Conservation (phyloP, 2,113 vertebrate species). For the Spea multiplicata region DNA sequence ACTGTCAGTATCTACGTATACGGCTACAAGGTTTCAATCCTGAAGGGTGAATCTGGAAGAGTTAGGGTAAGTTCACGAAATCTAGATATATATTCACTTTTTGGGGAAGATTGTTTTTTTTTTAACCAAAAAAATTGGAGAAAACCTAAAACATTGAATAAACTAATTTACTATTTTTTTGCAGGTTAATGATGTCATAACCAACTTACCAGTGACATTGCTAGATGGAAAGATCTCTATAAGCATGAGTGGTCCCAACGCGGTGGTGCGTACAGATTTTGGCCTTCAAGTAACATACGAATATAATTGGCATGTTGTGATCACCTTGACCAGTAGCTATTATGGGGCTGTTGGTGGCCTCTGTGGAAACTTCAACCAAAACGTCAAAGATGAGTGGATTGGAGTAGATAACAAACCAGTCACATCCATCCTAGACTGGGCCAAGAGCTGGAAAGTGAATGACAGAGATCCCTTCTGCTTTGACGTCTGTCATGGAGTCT, state of each 20-base stretch:
- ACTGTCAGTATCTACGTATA: slow-evolving; percentile 62
- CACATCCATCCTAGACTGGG: slow-evolving; percentile 58
- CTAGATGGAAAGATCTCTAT: slow-evolving; percentile 49
- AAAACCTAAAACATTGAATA: no score
- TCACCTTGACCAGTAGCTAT: slow-evolving; percentile 70
- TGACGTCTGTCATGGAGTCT: slow-evolving; percentile 63
- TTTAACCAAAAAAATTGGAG: no score
- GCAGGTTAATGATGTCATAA: slow-evolving; percentile 52
- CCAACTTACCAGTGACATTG: slow-evolving; percentile 53
- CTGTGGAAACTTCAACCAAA: slow-evolving; percentile 71
- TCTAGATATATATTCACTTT: neutral
- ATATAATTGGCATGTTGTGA: slow-evolving; percentile 61
- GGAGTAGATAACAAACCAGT: neutral
- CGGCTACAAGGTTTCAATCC: slow-evolving; percentile 61
- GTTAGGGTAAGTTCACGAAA: slow-evolving; percentile 66
- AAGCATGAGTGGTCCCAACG: slow-evolving; percentile 51
- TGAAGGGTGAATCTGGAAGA: slow-evolving; percentile 62
- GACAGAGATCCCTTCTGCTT: slow-evolving; percentile 66
- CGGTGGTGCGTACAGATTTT: slow-evolving; percentile 58
- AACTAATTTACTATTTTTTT: neutral
- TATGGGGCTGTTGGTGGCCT: slow-evolving; percentile 60
- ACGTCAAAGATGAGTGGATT: slow-evolving; percentile 53
- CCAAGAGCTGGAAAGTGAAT: slow-evolving; percentile 59
- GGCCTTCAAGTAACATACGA: slow-evolving; percentile 70
- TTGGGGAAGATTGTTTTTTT: neutral